Evolutionary conservation across 2,888 invertebrate genomes (phyloP).

Genomic region (Hemaris fuciformis): DNA sequence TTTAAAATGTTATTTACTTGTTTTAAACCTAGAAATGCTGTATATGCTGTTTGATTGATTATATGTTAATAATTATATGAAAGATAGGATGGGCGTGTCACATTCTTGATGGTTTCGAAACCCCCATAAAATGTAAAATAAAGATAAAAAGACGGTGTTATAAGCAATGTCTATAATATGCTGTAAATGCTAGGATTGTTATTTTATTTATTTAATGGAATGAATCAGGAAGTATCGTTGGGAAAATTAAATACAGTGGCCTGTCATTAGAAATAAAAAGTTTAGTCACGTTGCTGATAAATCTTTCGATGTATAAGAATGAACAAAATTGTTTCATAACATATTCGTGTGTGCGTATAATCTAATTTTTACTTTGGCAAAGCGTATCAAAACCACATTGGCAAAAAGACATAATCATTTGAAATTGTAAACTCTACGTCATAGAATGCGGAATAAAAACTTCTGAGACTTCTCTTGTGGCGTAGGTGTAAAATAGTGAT

Average conservation of each 20-base stretch:
- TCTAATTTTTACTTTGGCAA: background rate
- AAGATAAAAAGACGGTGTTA: too few relatives aligned
- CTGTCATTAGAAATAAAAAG: background rate
- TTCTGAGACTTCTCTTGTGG: background rate
- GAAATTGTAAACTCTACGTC: background rate
- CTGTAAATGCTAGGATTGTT: too few relatives aligned
- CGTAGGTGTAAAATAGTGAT: background rate
- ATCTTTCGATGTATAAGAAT: background rate
- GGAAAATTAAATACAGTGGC: background rate
- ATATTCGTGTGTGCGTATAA: background rate
- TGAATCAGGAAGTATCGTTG: background rate
- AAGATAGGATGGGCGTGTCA: too few relatives aligned
- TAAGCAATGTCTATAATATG: too few relatives aligned
- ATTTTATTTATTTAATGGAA: too few relatives aligned
- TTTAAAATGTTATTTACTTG: too few relatives aligned
- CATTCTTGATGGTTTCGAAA: too few relatives aligned
- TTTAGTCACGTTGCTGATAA: background rate
- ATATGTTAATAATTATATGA: too few relatives aligned
- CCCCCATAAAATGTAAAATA: too few relatives aligned
- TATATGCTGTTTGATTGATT: too few relatives aligned
- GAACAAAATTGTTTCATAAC: background rate
- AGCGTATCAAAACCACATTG: background rate
- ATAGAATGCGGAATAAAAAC: background rate
- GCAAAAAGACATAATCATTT: background rate
- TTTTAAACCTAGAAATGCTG: too few relatives aligned